Evolutionary conservation across 2,797 vertebrate genomes (phyloP).

Genomic region (Alca torda): DNA sequence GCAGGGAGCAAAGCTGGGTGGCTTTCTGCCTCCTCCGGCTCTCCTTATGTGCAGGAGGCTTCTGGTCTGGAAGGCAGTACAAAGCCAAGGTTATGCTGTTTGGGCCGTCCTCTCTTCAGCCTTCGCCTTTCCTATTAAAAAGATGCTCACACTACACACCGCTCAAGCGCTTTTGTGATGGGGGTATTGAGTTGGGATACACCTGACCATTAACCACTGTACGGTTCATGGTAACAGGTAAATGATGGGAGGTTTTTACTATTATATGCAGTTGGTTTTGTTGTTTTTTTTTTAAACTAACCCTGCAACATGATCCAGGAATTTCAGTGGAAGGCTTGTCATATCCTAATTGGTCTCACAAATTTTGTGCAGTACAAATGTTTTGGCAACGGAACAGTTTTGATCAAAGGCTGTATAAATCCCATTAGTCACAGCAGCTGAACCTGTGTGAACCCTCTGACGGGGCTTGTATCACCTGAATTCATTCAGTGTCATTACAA

Average conservation of each 20-base stretch:
- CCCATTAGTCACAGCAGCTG: background rate
- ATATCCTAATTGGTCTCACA: background rate
- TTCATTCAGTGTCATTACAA: background rate
- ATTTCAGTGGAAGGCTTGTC: background rate
- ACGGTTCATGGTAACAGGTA: background rate
- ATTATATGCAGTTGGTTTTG: background rate
- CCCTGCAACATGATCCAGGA: background rate
- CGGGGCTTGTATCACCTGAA: background rate
- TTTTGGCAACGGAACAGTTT: background rate
- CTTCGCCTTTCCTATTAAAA: background rate
- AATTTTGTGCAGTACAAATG: background rate
- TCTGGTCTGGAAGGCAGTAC: background rate
- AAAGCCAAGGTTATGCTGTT: background rate
- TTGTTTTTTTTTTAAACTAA: background rate
- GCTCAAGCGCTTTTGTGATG: background rate
- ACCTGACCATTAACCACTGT: background rate
- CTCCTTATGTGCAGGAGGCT: background rate
- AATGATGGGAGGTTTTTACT: background rate
- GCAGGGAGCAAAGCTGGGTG: background rate
- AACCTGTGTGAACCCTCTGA: background rate
- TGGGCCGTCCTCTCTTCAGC: background rate
- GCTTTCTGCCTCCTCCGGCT: background rate
- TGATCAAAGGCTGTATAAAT: constrained; percentile 22
- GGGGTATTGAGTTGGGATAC: background rate
- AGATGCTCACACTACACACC: background rate